Evolutionary conservation across 2,113 vertebrate genomes (phyloP), one percentile per base, ranked within the genome.

Genomic region (Podiceps cristatus): DNA sequence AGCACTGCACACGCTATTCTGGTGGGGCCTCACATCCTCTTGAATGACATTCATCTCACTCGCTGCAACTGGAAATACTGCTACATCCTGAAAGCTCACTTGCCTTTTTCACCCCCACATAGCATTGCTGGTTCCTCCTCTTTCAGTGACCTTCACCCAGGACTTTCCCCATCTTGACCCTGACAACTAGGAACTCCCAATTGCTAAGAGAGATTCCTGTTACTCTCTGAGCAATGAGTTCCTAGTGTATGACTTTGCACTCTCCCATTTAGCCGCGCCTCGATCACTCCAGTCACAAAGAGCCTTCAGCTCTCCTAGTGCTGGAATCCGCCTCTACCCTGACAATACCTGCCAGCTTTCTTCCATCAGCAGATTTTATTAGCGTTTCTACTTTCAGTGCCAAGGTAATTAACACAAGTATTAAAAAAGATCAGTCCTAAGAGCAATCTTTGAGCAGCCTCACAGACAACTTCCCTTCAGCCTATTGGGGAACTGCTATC

Each of bases 401-500:
- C 96, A 94, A 93, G 37, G 85, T 94, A 96, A 95, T 94, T 97
- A 97, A 94, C 82, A 90, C 50, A 92, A 97, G 83, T 58, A 76
- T 40, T 56, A 29, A 76, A 85, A 92, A 94, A 90, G 20, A 86
- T 79, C 69, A 90, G 67, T 86, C 85, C 82, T 90, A 66, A 86
- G 67, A 77, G 90, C 71, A 88, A 77, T 74, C 85, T 90, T 95
- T 81, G 81, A 88, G 62, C 74, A 86, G 45, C 24, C 66, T 76
- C 53, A 44, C 27, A 88, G 82, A 42, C 90, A 90, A 88, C 68
- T 93, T 93, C 50, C 18, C 67, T 90, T 80, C 75, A 69, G 11
- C 67, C 59, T 82, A 15, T 37, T 73, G 82, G 63, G 66, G 66
- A 91, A 82, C 14, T 9, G 5, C 35, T 87, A 44, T 89, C 76